A percentile compares a stretch with the other conserved stretches of the same genome.
Conservation (phyloP, 2,113 vertebrate species). For the Etheostoma spectabile region DNA sequence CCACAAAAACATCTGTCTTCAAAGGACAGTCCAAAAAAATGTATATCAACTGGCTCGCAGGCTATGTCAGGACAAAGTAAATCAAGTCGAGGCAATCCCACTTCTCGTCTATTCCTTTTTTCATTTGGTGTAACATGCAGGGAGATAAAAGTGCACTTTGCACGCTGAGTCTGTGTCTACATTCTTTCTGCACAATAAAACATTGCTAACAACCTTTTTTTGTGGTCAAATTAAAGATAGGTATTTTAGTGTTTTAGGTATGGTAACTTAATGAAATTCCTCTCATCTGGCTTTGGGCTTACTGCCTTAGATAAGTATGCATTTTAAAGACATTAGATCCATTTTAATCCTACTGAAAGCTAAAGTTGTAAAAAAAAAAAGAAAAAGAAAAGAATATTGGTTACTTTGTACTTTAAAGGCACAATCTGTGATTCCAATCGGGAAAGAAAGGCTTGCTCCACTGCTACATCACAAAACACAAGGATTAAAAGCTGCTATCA, state of each 20-base stretch:
- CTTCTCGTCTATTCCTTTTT: conserved; percentile 19
- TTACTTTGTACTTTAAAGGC: conserved; percentile 11
- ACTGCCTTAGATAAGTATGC: conserved; percentile 22
- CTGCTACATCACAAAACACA: not conserved
- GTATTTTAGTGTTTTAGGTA: conserved; percentile 28
- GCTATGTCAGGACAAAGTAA: conserved; percentile 72
- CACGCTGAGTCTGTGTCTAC: conserved; percentile 40
- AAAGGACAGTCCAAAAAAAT: conserved; percentile 81
- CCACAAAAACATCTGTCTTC: conserved; percentile 85
- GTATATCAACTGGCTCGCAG: conserved; percentile 75
- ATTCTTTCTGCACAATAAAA: conserved; percentile 44
- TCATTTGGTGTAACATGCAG: conserved; percentile 35
- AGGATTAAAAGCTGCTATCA: not conserved
- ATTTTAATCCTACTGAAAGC: conserved; percentile 48
- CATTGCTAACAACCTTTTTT: conserved; percentile 16
- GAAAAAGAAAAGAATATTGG: conserved; percentile 13
- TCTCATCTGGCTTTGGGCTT: conserved; percentile 42
- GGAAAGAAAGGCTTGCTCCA: not conserved
- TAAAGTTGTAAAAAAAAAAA: conserved; percentile 10
- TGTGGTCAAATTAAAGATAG: conserved; percentile 40
- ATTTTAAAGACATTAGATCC: conserved; percentile 45
- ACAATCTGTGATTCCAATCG: conserved; percentile 24
- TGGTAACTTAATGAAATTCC: conserved; percentile 45
- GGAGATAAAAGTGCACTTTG: conserved; percentile 56
- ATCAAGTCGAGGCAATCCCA: conserved; percentile 68